Base-by-base conservation (phyloP, 2,797 vertebrate genomes). In the Apogon talboti region DNA sequence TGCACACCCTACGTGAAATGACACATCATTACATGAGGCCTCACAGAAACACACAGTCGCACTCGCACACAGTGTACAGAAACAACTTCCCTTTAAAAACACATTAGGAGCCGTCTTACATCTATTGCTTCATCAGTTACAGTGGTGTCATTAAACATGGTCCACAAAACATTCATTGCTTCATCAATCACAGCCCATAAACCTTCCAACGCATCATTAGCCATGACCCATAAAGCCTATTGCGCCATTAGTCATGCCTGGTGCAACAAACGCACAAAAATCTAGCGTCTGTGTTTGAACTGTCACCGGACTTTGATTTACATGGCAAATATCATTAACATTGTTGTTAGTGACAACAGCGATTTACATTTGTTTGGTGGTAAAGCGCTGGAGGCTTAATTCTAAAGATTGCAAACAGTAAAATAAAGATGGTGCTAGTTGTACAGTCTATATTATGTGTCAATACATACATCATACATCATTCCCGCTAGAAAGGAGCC, bases 1-100 rank as follows among this genome's bases (percentile, higher is more conserved):
- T 74, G 96, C 96, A 43, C 97, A 98, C 72, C 93, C 93, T 94
- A 77, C 55, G 76, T 75, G 71, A 85, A 83, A 87, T 50, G 78
- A 83, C 78, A 83, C 79, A 70, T 68, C 64, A 60, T 80, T 78
- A 81, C 83, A 62, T 30, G 24, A n/a, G 44, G 47, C 74, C 57
- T 58, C 76, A 65, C 57, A 63, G 59, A 71, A 59, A 71, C 73
- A 66, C 56, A 56, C 63, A 60, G 56, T 53, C 46, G 45, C 57
- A 47, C 65, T 73, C 42, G 50, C 65, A 41, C 56, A 59, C 16
- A 50, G n/a, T 19, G 53, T 21, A 63, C 69, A 75, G 58, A 72
- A 86, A 86, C 59, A 37, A 67, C 74, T 62, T 89, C 78, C 70
- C 79, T 88, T 91, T 90, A 86, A 87, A 89, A 89, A 88, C 76